phyloP scores from a whole-genome alignment of 2,888 invertebrate genomes.

The Archaeoteleia sp. region DNA sequence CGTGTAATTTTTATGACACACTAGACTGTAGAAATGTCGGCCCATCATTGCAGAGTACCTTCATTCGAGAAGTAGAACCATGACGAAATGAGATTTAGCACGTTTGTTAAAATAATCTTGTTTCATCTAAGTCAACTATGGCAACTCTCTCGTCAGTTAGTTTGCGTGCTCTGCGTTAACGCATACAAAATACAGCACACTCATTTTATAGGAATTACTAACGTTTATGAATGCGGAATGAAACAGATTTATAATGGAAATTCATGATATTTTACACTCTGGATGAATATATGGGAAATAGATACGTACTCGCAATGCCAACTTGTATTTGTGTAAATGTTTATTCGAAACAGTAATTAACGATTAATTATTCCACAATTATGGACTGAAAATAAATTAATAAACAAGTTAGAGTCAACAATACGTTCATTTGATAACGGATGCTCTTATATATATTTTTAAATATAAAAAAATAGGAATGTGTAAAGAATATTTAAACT shows the following conservation, averaged over 20 bases:
- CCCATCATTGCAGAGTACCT: background rate
- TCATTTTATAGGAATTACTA: background rate
- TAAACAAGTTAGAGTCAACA: too few relatives aligned
- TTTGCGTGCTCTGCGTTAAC: slow-evolving; percentile 5
- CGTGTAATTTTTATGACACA: background rate
- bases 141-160: slow-evolving; percentile 7
- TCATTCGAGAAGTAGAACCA: slow-evolving; percentile 2
- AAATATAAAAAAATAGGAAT: too few relatives aligned
- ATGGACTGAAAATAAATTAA: too few relatives aligned
- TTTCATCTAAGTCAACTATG: slow-evolving; percentile 10
- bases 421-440: too few relatives aligned
- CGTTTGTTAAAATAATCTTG: slow-evolving; percentile 16
- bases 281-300: background rate
- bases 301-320: background rate
- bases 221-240: background rate
- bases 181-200: slow-evolving; percentile 8
- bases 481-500: too few relatives aligned
- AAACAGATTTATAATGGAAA: background rate
- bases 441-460: too few relatives aligned
- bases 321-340: too few relatives aligned
- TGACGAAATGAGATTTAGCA: slow-evolving; percentile 12
- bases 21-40: slow-evolving; percentile 1
- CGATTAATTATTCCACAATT: too few relatives aligned
- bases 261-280: background rate
- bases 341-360: too few relatives aligned